Conservation (phyloP, 2,888 invertebrate species). For the Allophyes oxyacanthae region DNA sequence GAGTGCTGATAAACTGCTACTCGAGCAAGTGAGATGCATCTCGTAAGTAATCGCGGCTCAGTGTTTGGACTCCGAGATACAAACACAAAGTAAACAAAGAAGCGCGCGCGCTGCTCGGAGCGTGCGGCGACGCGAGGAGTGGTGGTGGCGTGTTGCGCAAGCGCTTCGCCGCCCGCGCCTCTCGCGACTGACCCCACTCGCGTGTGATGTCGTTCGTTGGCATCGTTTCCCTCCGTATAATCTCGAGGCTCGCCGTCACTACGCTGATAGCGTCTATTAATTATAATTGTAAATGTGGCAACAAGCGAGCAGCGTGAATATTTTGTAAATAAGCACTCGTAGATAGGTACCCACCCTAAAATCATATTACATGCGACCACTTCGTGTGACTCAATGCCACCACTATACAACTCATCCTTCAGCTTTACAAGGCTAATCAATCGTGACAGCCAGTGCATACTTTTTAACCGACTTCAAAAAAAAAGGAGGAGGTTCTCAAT, state of each 20-base stretch:
- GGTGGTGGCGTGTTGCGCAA: slow-evolving; percentile 35
- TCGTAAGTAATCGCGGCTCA: slow-evolving; percentile 6
- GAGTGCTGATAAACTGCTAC: neutral
- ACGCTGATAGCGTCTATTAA: slow-evolving; percentile 48
- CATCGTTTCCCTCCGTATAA: slow-evolving; percentile 50
- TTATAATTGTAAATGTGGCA: slow-evolving; percentile 39
- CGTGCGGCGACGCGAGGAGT: slow-evolving; percentile 3
- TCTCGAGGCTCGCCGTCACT: slow-evolving; percentile 34
- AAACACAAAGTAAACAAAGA: slow-evolving; percentile 60
- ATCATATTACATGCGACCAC: no score
- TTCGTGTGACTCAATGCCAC: no score
- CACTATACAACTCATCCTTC: no score
- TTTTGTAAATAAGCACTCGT: slow-evolving; percentile 3
- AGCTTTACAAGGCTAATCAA: no score
- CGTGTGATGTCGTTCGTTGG: slow-evolving; percentile 52
- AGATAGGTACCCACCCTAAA: neutral
- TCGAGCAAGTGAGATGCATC: slow-evolving; percentile 22
- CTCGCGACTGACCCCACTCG: slow-evolving; percentile 49
- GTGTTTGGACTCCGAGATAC: slow-evolving; percentile 9
- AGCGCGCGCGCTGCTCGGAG: slow-evolving; percentile 21
- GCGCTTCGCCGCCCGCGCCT: slow-evolving; percentile 47
- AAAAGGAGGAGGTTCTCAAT: no score
- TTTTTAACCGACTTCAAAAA: no score
- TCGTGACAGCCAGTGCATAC: no score
- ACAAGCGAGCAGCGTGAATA: slow-evolving; percentile 12